Evolutionary conservation across 64 coral and sea anemone genomes (phyloP), one percentile per base, ranked within the genome.

Genomic region (Stylophora pistillata): DNA sequence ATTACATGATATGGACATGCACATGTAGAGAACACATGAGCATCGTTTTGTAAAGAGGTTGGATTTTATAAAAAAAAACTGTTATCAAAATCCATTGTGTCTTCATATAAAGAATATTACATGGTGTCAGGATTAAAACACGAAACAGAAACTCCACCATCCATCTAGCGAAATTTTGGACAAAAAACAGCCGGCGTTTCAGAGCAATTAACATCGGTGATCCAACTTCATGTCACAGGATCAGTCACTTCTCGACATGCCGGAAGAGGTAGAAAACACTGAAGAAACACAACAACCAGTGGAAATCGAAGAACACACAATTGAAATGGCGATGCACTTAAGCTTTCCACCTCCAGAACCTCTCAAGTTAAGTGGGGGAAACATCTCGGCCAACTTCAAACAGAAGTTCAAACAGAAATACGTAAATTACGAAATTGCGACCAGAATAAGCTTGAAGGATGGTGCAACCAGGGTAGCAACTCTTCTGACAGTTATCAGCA

Each of bases 371-470:
- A 84, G 30, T 84, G 58, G 80, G 18, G 59, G 80, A 84, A 84
- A 84, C 61, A 84, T 84, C 20, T 84, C 80, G 13, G 69, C 5
- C 69, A 72, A 72, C 29, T 72, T n/a, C n/a, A 72, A n/a, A n/a
- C n/a, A 72, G 69, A 72, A 9, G 21, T 72, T 72, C 69, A 72
- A 72, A 72, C 89, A 85, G 57, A 18, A 15, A 30, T 91, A 14
- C 28, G 55, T 21, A 14, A 85, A 85, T 74, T 85, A 85, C 65
- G 78, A 72, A 74, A 75, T 91, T 34, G 79, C 89, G 74, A 91
- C 78, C 4, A 80, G 81, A 7, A 15, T 91, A 86, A 56, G 16
- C 23, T 53, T 15, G 33, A 85, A 91, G 54, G 78, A 76, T 15
- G 13, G 21, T 10, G 10, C 78, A 29, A 86, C 52, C 13, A 3